Conservation (phyloP, 1,140 invertebrate species). For the Drosophila orosa region DNA sequence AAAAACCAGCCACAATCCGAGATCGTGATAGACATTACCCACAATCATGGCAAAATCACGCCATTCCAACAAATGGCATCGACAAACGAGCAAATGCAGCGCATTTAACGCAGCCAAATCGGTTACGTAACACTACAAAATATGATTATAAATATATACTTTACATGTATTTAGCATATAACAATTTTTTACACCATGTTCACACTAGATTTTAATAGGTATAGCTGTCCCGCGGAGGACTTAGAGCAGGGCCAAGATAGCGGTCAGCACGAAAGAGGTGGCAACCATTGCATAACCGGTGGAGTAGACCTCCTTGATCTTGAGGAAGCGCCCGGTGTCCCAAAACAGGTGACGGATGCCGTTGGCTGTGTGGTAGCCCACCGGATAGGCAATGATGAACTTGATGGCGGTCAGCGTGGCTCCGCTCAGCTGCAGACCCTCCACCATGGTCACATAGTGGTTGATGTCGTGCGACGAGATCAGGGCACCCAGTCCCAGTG, state of each 20-base stretch:
- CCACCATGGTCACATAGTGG: conserved; percentile 86
- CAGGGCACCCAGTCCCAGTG: conserved; percentile 85
- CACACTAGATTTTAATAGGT: conserved; percentile 54
- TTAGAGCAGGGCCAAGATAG: conserved; percentile 76
- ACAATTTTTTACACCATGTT: conserved; percentile 49
- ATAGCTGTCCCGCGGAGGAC: not conserved
- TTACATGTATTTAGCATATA: conserved; percentile 71
- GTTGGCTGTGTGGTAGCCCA: conserved; percentile 88
- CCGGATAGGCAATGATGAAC: conserved; percentile 87
- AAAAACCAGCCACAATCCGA: not conserved
- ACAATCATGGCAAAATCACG: conserved; percentile 8
- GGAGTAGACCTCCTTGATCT: conserved; percentile 89
- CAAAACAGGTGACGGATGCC: conserved; percentile 90
- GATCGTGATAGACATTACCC: not conserved
- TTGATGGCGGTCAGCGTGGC: conserved; percentile 85
- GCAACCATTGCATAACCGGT: conserved; percentile 88
- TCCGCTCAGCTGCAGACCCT: conserved; percentile 85
- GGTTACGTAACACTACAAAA: conserved; percentile 60
- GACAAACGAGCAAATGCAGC: not conserved
- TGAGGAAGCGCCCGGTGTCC: conserved; percentile 89
- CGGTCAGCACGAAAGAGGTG: conserved; percentile 74
- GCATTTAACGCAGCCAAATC: not conserved
- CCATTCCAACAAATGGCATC: not conserved
- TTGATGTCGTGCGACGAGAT: conserved; percentile 86
- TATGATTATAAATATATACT: conserved; percentile 61